phyloP scores from a whole-genome alignment of 2,797 vertebrate species.

The Platalea minor region DNA sequence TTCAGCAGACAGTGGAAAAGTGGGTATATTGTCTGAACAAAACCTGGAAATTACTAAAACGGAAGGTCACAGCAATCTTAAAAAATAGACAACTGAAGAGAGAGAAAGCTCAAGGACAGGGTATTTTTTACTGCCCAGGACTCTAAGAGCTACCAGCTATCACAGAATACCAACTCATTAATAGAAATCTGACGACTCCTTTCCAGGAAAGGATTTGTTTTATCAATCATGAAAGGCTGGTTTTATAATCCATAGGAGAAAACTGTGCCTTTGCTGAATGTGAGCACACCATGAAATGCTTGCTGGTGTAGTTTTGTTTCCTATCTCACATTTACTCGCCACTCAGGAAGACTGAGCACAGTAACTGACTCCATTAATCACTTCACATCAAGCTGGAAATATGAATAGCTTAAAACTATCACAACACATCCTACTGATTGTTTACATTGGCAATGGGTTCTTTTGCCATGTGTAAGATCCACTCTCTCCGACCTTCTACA shows the following conservation, averaged over 20 bases:
- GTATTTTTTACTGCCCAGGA: neutral
- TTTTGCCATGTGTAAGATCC: neutral
- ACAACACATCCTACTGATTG: neutral
- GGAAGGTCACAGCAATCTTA: neutral
- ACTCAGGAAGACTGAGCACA: neutral
- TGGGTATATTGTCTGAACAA: neutral
- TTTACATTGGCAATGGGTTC: neutral
- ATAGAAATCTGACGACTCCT: neutral
- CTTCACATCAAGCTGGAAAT: neutral
- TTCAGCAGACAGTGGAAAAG: neutral
- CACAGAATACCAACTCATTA: neutral
- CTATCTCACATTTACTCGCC: neutral
- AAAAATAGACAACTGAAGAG: neutral
- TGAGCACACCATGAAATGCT: neutral
- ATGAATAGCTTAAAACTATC: neutral
- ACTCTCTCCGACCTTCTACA: neutral
- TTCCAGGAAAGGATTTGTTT: neutral
- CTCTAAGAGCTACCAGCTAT: neutral
- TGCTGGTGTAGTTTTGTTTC: neutral
- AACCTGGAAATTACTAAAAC: neutral
- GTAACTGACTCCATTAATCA: neutral
- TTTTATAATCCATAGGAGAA: neutral
- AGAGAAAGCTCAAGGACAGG: neutral
- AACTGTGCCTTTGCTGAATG: neutral
- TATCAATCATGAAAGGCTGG: neutral